A percentile compares a stretch with the other conserved stretches of the same genome.
Evolutionary conservation across 92 coral and sea anemone genomes (phyloP).

Genomic region (Muricea muricata): DNA sequence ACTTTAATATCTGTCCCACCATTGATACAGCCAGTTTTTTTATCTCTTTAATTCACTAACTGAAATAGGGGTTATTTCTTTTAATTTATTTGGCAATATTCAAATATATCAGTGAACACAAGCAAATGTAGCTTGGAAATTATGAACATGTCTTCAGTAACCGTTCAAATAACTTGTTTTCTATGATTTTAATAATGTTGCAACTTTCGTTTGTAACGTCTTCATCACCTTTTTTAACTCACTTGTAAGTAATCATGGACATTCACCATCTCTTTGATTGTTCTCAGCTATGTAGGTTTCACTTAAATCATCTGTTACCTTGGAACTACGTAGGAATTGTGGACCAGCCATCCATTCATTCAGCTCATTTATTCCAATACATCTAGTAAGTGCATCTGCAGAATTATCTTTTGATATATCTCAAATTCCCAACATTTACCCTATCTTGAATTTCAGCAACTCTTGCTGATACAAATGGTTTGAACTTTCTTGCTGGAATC

Average conservation of each 20-base stretch:
- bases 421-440: constrained; percentile 37
- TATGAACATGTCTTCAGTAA: neutral
- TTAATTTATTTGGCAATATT: constrained; percentile 3
- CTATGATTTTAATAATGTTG: neutral
- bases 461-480: constrained; percentile 68
- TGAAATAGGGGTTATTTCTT: constrained; percentile 8
- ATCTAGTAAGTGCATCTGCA: constrained; percentile 67
- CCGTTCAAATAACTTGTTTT: neutral
- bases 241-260: neutral
- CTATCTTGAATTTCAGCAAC: constrained; percentile 74
- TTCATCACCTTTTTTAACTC: neutral
- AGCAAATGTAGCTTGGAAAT: constrained; percentile 52
- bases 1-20: constrained; percentile 28
- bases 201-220: neutral
- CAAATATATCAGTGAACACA: constrained; percentile 51
- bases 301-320: constrained; percentile 37
- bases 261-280: neutral
- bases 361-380: constrained; percentile 21
- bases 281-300: neutral
- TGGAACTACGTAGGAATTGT: constrained; percentile 27
- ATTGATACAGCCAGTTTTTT: constrained; percentile 58
- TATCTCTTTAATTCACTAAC: constrained; percentile 49
- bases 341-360: constrained; percentile 33
- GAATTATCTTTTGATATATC: constrained; percentile 66
- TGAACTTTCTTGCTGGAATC: constrained; percentile 62